A percentile compares a stretch with the other conserved stretches of the same genome.
These are phyloP conservation scores for Acleris cristana DNA, from an alignment of 2,888 invertebrate genomes.

Conservation along the genomic window DNA sequence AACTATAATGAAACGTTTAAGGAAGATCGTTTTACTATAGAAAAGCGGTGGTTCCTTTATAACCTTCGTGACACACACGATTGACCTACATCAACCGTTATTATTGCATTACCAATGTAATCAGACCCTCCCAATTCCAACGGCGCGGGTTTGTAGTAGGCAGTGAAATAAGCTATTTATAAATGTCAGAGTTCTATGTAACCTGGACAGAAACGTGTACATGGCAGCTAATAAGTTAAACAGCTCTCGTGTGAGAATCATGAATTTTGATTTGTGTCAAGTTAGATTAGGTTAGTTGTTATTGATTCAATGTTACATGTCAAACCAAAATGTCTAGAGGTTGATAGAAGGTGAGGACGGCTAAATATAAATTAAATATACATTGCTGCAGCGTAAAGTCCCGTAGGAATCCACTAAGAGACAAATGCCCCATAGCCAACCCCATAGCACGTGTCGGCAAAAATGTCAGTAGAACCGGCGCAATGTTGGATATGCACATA, in stretches of 20 bases:
- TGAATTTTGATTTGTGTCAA: slow-evolving; percentile 12
- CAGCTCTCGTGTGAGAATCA: slow-evolving; percentile 18
- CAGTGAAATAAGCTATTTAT: slow-evolving; percentile 20
- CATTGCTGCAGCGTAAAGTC: too few relatives aligned
- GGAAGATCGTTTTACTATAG: slow-evolving; percentile 69
- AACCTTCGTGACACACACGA: slow-evolving; percentile 69
- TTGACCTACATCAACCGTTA: slow-evolving; percentile 67
- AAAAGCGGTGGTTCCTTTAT: slow-evolving; percentile 58
- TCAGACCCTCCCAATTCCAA: slow-evolving; percentile 48
- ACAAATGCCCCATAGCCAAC: too few relatives aligned
- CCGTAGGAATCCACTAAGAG: too few relatives aligned
- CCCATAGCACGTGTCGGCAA: too few relatives aligned
- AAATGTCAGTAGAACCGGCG: too few relatives aligned
- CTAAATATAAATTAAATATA: too few relatives aligned
- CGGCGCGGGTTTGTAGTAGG: slow-evolving; percentile 21
- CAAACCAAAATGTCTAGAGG: too few relatives aligned
- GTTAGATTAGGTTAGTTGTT: background rate
- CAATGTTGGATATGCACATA: too few relatives aligned
- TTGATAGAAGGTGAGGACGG: too few relatives aligned
- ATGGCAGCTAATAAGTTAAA: slow-evolving; percentile 27
- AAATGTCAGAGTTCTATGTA: slow-evolving; percentile 25
- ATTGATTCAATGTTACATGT: background rate
- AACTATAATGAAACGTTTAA: slow-evolving; percentile 64
- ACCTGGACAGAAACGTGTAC: slow-evolving; percentile 16
- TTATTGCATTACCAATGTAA: slow-evolving; percentile 55